Percentiles rank a stretch among this genome's conserved stretches.
These are phyloP conservation scores for Plumapathes pennacea DNA, from an alignment of 92 coral and sea anemone species.

Conservation along the genomic window DNA sequence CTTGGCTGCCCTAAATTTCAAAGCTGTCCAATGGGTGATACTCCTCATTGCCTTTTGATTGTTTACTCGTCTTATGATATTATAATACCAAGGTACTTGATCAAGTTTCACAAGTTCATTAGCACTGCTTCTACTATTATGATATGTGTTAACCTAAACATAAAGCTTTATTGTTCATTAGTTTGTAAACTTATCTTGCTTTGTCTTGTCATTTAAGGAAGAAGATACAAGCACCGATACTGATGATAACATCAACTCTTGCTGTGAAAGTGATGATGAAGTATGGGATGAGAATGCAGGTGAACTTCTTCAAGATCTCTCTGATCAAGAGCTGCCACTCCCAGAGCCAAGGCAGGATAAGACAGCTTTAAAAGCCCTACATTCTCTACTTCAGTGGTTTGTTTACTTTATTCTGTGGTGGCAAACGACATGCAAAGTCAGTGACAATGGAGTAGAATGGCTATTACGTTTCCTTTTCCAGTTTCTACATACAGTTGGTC, in stretches of 20 bases:
- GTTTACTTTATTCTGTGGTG: conserved; percentile 36
- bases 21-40: too few relatives aligned
- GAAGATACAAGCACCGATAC: too few relatives aligned
- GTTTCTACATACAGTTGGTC: conserved; percentile 22
- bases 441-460: conserved; percentile 55
- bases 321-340: conserved; percentile 21
- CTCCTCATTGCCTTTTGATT: too few relatives aligned
- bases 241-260: not conserved
- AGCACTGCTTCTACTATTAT: not conserved
- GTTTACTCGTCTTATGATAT: too few relatives aligned
- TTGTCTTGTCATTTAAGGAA: not conserved
- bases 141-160: not conserved
- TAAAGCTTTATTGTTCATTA: not conserved
- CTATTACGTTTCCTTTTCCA: conserved; percentile 38
- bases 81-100: too few relatives aligned
- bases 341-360: conserved; percentile 37
- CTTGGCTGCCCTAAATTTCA: too few relatives aligned
- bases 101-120: not conserved
- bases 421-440: conserved; percentile 45
- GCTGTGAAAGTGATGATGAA: conserved; percentile 30
- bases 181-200: not conserved
- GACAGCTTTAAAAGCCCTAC: conserved; percentile 4
- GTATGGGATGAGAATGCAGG: conserved; percentile 41
- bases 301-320: conserved; percentile 17
- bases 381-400: conserved; percentile 46